Conservation (phyloP, 2,113 vertebrate genomes). For the Mus spicilegus region DNA sequence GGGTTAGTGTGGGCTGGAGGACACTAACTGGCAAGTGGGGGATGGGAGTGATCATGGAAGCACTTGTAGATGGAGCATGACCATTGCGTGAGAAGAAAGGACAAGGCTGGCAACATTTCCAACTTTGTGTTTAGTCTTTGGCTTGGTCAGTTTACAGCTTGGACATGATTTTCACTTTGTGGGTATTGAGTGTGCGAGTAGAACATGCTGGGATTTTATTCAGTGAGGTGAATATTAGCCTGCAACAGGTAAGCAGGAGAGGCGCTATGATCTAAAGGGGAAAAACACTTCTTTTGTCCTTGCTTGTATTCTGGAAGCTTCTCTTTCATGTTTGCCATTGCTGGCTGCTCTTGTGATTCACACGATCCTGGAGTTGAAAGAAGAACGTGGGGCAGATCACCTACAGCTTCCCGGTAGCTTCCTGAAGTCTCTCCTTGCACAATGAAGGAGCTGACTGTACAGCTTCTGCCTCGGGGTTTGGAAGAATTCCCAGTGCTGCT, state of each 20-base stretch:
- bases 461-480: neutral
- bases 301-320: neutral
- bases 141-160: neutral
- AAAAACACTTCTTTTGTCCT: neutral
- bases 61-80: neutral
- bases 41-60: neutral
- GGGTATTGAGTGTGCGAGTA: neutral
- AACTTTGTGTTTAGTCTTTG: neutral
- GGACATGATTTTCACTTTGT: neutral
- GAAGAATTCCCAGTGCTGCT: neutral
- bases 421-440: constrained; percentile 3
- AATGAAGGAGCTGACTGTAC: neutral
- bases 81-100: neutral
- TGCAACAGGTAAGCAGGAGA: constrained; percentile 15
- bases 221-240: neutral
- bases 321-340: neutral
- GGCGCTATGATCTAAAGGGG: neutral
- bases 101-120: neutral
- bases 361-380: neutral
- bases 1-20: neutral
- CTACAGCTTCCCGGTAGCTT: constrained; percentile 1
- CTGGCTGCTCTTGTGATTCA: neutral
- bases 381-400: neutral
- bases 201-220: constrained; percentile 25
- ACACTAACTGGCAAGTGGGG: neutral